Conservation (phyloP, 1,140 invertebrate genomes). For the Aphis craccivora region DNA sequence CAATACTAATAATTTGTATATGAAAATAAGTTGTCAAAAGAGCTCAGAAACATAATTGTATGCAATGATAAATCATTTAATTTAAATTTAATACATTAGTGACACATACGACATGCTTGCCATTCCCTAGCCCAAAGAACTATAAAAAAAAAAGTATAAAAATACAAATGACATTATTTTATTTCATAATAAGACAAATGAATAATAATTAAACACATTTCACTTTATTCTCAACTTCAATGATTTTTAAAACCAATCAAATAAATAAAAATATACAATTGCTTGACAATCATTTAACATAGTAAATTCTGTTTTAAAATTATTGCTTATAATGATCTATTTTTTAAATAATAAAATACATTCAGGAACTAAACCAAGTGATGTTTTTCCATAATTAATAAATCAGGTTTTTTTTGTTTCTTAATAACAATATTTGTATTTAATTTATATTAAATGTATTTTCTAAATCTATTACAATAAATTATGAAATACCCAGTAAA, state of each 20-base stretch:
- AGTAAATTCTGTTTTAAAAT: neutral
- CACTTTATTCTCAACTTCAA: neutral
- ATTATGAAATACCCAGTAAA: neutral
- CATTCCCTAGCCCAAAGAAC: neutral
- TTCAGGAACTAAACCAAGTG: slow-evolving; percentile 14
- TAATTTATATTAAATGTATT: neutral
- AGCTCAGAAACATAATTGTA: too few relatives aligned
- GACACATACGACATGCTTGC: too few relatives aligned
- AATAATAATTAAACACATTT: slow-evolving; percentile 9
- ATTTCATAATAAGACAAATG: neutral
- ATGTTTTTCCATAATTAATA: neutral
- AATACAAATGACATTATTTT: neutral
- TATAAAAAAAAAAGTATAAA: neutral
- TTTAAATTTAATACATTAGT: too few relatives aligned
- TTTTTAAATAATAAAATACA: slow-evolving; percentile 1
- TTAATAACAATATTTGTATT: slow-evolving; percentile 3
- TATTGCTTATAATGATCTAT: neutral
- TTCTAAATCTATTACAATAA: neutral
- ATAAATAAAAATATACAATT: slow-evolving; percentile 18
- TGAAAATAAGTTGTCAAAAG: too few relatives aligned
- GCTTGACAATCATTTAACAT: neutral
- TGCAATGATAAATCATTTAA: too few relatives aligned
- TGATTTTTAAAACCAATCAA: neutral
- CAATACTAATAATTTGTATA: too few relatives aligned
- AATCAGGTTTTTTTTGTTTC: neutral